Base-by-base conservation (phyloP, 1,140 invertebrate species). In the Sitodiplosis mosellana region DNA sequence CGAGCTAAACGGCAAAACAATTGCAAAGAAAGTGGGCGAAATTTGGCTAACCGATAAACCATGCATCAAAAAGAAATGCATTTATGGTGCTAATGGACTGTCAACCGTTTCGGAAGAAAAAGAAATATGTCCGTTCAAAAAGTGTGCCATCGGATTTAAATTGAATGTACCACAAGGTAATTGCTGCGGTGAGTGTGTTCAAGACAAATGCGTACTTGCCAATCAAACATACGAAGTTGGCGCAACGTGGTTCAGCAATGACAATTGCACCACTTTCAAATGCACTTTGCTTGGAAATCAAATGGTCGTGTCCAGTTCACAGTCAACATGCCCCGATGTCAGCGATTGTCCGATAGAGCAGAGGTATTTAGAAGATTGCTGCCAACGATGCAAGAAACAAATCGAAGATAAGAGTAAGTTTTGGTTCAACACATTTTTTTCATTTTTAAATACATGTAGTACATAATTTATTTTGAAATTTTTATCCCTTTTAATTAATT, bases 151-250 rank as follows among this genome's bases (percentile, higher is more conserved):
- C 49, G 80, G 79, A 2, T 78, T 70, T 63, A 59, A 62, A 37
- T 80, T 81, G 54, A 54, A 58, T 40, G 48, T 60, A 12, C 49
- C 62, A 4, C 45, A 57, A 4, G 63, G 52, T 17, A 53, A 57
- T 17, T 87, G 84, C 60, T 87, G 84, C 54, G 83, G 83, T 3
- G 65, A 72, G 48, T 87, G 84, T 50, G 59, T 71, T 19, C 76
- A 78, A 63, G 64, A 68, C 1, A 67, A 67, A 21, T 87, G 84
- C 53, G 58, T 83, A 0, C 61, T 77, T 14, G 71, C 72, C 0
- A 72, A 72, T 2, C 62, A 65, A 8, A 49, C 75, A 0, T 71
- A 77, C 37, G 58, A 70, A 33, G 59, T 72, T 14, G 69, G 67
- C n/a, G 57, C 67, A 1, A 65, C 53, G 1, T 84, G 81, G 81